Evolutionary conservation across 2,888 invertebrate genomes (phyloP).

Genomic region (Lasius platythorax): DNA sequence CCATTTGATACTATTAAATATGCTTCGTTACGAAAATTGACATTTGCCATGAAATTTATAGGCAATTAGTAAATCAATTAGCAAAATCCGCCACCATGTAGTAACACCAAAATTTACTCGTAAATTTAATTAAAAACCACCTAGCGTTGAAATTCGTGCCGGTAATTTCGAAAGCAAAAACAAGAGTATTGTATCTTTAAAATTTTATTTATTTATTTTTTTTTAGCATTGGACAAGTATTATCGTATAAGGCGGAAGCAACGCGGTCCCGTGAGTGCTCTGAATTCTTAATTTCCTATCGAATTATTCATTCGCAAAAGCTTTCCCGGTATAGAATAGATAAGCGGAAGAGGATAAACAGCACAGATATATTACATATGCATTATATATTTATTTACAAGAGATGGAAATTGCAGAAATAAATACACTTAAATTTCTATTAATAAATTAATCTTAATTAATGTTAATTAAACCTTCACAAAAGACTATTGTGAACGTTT

Average conservation of each 20-base stretch:
- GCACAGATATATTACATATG: neutral
- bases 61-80: neutral
- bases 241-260: neutral
- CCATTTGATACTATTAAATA: neutral
- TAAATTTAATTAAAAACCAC: slow-evolving; percentile 1
- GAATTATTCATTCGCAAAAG: slow-evolving; percentile 59
- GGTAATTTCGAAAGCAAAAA: neutral
- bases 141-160: neutral
- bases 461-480: neutral
- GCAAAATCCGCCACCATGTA: neutral
- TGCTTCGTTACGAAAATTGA: neutral
- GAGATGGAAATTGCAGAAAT: neutral
- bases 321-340: slow-evolving; percentile 32
- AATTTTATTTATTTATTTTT: neutral
- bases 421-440: neutral
- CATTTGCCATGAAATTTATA: slow-evolving; percentile 5
- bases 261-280: neutral
- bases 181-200: neutral
- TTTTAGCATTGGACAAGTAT: neutral
- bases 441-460: slow-evolving; percentile 16
- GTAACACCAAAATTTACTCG: neutral
- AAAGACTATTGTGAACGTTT: neutral
- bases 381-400: slow-evolving; percentile 27
- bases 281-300: slow-evolving; percentile 52
- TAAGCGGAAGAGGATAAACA: slow-evolving; percentile 26